A percentile compares a stretch with the other conserved stretches of the same genome.
Conservation (phyloP, 2,797 vertebrate genomes). For the Philypnodon macrostomus region DNA sequence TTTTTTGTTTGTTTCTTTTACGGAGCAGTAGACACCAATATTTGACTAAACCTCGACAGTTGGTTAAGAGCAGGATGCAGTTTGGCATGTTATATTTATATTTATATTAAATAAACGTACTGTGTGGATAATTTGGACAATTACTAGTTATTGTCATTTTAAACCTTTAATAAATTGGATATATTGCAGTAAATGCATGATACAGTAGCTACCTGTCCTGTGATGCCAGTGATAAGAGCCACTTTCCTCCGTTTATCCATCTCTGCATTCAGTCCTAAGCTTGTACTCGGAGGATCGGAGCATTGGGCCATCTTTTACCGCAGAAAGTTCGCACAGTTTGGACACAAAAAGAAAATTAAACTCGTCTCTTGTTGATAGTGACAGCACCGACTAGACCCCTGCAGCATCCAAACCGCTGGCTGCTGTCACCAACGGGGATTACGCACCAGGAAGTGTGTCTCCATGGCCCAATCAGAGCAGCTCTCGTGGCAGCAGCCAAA, state of each 20-base stretch:
- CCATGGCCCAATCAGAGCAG: slow-evolving; percentile 56
- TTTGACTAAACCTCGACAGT: no score
- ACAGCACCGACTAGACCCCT: neutral
- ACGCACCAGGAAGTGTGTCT: slow-evolving; percentile 47
- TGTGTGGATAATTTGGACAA: no score
- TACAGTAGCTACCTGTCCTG: slow-evolving; percentile 74
- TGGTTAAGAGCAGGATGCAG: no score
- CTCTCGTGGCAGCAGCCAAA: slow-evolving; percentile 1
- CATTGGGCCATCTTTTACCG: slow-evolving; percentile 63
- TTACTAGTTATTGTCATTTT: no score
- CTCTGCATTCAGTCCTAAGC: slow-evolving; percentile 32
- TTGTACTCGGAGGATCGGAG: slow-evolving; percentile 8
- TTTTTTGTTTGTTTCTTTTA: no score
- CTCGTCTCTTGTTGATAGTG: neutral
- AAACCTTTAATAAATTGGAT: no score
- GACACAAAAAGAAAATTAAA: neutral
- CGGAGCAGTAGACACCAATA: no score
- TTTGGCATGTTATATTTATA: no score
- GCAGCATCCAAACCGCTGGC: slow-evolving; percentile 37
- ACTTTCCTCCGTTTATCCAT: slow-evolving; percentile 57
- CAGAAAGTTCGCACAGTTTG: neutral
- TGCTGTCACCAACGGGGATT: neutral
- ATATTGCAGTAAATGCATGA: no score
- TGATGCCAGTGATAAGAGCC: slow-evolving; percentile 81
- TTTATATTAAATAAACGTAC: no score